Conservation (phyloP, 1,140 invertebrate species). For the Rhizoglyphus robini region DNA sequence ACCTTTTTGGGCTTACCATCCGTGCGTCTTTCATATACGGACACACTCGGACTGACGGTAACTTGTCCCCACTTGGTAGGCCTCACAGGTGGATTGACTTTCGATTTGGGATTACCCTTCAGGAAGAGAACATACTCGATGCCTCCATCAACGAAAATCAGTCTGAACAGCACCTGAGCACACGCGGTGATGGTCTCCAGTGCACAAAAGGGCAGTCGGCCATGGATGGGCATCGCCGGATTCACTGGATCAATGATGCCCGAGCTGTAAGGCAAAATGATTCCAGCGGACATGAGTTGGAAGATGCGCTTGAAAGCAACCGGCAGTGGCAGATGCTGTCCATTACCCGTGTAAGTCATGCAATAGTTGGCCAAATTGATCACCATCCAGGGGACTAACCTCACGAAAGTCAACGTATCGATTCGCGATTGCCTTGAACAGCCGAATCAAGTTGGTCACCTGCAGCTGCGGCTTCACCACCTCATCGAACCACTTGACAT, state of each 20-base stretch:
- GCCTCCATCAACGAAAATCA: no score
- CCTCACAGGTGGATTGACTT: no score
- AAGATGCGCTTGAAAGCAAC: conserved; percentile 69
- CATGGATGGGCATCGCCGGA: conserved; percentile 73
- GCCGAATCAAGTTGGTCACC: conserved; percentile 84
- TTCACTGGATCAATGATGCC: conserved; percentile 86
- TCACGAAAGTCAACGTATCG: conserved; percentile 79
- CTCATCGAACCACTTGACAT: conserved; percentile 94
- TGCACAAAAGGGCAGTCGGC: conserved; percentile 78
- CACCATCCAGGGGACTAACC: conserved; percentile 80
- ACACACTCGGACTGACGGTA: no score
- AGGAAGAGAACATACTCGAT: no score
- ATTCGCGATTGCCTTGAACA: conserved; percentile 73
- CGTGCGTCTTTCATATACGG: no score
- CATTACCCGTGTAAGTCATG: conserved; percentile 43
- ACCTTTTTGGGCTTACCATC: no score
- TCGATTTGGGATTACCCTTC: no score
- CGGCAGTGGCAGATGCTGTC: conserved; percentile 56
- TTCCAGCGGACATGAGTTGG: conserved; percentile 76
- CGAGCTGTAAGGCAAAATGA: conserved; percentile 86
- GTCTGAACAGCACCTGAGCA: conserved; percentile 70
- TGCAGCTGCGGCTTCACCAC: conserved; percentile 80
- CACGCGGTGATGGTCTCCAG: conserved; percentile 86
- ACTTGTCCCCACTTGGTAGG: no score
- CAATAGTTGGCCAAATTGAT: conserved; percentile 90